Base-by-base conservation (phyloP, 2,888 invertebrate species). In the Crepidodera aurea region DNA sequence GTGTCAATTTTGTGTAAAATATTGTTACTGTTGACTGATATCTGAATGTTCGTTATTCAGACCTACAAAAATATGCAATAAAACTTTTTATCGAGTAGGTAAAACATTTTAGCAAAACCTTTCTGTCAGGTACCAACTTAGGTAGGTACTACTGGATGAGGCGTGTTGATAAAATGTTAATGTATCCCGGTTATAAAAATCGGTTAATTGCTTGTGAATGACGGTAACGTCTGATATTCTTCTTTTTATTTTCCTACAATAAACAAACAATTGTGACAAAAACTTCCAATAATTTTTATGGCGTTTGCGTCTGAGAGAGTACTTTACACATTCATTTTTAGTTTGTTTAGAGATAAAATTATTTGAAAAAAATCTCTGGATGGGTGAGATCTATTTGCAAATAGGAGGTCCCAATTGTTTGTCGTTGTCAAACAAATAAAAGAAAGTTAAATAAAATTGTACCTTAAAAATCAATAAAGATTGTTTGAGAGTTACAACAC, bases 381-480 rank as follows among this genome's bases (percentile, higher is more conserved):
- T 67, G 73, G 71, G 73, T 71, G 73, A 73, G 72, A 73, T 72
- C 72, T 73, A 72, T 73, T 69, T 67, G 72, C 69, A 75, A 75
- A 74, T 69, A 75, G 62, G 62, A 70, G 68, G 68, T 66, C 60
- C 65, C 65, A 54, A 62, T 60, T 71, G 67, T 73, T 73, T 73
- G 62, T 42, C 59, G 58, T 65, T 27, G 65, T 59, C 69, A 72
- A 72, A 73, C 69, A 72, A 56, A 65, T 65, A 66, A 66, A 64
- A 66, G 64, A 62, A 69, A 65, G 59, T 62, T 62, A 70, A 70
- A 69, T 62, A 71, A 60, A 59, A 67, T 65, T 67, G 64, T 69
- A 71, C 68, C 67, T 64, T 66, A 67, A 72, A 72, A 69, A 71
- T 69, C 71, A 72, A 72, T 70, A 72, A 65, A 68, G 68, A 62